Evolutionary conservation across 1,140 invertebrate species (phyloP).

Genomic region (Lordiphosa clarofinis): DNA sequence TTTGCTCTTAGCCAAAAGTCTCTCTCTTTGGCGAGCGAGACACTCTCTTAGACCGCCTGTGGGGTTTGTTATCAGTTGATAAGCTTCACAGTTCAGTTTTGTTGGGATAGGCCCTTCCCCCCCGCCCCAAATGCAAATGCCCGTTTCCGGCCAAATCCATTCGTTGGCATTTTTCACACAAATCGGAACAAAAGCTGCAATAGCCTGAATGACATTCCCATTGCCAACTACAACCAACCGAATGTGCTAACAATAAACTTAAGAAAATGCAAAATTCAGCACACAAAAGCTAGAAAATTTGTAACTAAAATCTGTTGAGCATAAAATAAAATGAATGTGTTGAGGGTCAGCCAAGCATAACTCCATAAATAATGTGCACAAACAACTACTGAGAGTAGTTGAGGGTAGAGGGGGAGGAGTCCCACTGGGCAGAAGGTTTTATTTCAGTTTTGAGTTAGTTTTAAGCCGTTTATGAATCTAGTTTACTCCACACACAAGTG

Average conservation of each 20-base stretch:
- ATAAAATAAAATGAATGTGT: slow-evolving; percentile 6
- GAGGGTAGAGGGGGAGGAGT: no score
- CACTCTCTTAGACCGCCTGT: no score
- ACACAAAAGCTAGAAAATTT: slow-evolving; percentile 10
- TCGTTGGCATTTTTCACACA: slow-evolving; percentile 35
- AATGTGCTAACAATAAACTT: slow-evolving; percentile 49
- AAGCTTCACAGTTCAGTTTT: not conserved
- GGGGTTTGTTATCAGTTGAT: slow-evolving; percentile 6
- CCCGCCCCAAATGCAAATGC: slow-evolving; percentile 38
- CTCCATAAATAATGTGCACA: no score
- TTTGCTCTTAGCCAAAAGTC: no score
- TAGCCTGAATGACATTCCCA: no score
- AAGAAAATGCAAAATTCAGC: slow-evolving; percentile 24
- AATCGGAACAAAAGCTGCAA: slow-evolving; percentile 37
- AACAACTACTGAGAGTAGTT: no score
- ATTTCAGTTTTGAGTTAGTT: no score
- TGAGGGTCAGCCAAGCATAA: no score
- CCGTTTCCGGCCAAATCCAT: slow-evolving; percentile 44
- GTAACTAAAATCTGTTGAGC: slow-evolving; percentile 1
- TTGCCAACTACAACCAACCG: slow-evolving; percentile 4
- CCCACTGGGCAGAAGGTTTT: no score
- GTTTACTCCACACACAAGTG: no score
- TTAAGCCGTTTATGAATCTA: no score
- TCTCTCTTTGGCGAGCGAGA: no score
- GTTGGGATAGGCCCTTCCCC: not conserved